Evolutionary conservation across 2,113 vertebrate species (phyloP), one percentile per base, ranked within the genome.

Genomic region (Myotis brandtii): DNA sequence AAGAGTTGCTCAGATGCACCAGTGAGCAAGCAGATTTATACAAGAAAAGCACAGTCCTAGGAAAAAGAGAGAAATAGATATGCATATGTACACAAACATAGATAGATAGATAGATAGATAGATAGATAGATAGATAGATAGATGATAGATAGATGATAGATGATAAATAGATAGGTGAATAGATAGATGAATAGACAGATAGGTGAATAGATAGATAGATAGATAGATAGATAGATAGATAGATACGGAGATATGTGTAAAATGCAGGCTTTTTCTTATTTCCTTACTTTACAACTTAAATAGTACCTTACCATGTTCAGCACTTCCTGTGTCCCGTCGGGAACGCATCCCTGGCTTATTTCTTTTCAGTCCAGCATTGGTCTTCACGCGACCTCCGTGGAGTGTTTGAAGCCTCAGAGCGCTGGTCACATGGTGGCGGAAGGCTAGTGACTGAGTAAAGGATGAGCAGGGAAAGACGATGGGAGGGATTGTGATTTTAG

Each of bases 281-380:
- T 86, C 54, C 85, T 96, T 20, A 67, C 32, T 84, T 92, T 73
- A 50, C 34, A 84, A 75, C 64, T 79, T 82, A 95, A 86, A 62
- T 81, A 86, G 56, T 48, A 23, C 62, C 46, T 67, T 87, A 25
- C n/a, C 37, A 32, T 64, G 32, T 62, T 89, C 92, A 96, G 27
- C 2, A 5, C 66, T 79, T 72, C 30, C 21, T 64, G 64, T 76
- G 21, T 77, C 9, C 70, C 50, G 50, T 81, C 77, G 64, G 56
- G 50, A 92, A 66, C 54, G 86, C 79, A 79, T 25, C 5, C 37
- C 46, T 96, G 32, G 18, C 27, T 77, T 56, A 46, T 72, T 81
- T 92, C 50, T 90, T 50, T 76, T 50, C 48, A 34, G 27, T 43
- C 34, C 76, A 82, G 14, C 18, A 16, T n/a, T 89, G 14, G 4